Conservation (phyloP, 1,140 invertebrate genomes). For the Protaetia brevitarsis region DNA sequence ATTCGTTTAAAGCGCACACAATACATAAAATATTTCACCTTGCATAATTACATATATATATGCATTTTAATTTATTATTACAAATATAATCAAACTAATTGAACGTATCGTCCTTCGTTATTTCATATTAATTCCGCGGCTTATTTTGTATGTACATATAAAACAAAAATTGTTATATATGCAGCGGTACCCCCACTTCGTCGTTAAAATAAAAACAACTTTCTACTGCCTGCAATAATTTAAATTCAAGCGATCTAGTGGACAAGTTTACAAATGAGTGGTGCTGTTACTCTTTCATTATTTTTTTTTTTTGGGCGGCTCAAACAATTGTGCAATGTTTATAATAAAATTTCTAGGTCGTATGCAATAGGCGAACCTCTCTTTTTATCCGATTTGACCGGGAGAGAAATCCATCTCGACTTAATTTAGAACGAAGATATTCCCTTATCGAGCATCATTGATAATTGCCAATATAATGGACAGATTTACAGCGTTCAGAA, state of each 20-base stretch:
- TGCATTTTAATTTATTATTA: too few species aligned
- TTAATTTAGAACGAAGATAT: not conserved
- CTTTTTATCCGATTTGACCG: not conserved
- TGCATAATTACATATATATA: too few species aligned
- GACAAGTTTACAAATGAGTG: constrained; percentile 10
- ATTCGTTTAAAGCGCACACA: too few species aligned
- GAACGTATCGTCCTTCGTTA: too few species aligned
- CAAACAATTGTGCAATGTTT: not conserved
- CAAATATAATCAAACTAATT: too few species aligned
- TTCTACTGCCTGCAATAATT: constrained; percentile 16
- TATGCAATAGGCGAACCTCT: not conserved
- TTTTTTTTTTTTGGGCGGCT: not conserved
- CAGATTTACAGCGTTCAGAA: not conserved
- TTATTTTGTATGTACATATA: too few species aligned
- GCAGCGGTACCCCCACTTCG: not conserved
- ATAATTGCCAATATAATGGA: not conserved
- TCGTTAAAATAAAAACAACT: not conserved
- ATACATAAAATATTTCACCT: too few species aligned
- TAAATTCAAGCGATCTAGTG: not conserved
- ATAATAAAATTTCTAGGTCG: constrained; percentile 1
- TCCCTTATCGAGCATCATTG: not conserved
- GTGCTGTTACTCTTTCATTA: too few species aligned
- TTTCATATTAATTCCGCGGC: too few species aligned
- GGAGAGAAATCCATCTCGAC: too few species aligned
- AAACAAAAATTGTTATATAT: not conserved